Evolutionary conservation across 2,888 invertebrate genomes (phyloP).

Genomic region (Mimas tiliae): DNA sequence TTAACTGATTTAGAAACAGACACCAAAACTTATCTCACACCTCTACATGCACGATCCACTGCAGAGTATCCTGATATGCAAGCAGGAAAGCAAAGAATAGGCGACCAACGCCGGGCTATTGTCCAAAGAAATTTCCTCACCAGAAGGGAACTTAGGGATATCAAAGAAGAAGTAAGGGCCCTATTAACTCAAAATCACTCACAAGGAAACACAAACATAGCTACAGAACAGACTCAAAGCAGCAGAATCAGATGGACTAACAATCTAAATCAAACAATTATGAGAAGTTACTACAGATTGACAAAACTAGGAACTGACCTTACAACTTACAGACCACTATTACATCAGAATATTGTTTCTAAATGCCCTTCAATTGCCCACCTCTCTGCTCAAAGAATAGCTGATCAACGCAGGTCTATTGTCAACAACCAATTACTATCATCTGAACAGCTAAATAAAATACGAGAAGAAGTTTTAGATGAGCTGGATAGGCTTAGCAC

Average conservation of each 20-base stretch:
- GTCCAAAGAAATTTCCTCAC: neutral
- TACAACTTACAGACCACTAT: neutral
- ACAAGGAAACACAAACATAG: neutral
- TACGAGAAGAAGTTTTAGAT: neutral
- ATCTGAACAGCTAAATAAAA: neutral
- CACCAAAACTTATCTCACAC: too few relatives aligned
- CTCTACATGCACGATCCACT: too few relatives aligned
- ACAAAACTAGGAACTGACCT: conserved; percentile 14
- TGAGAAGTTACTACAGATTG: neutral
- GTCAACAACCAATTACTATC: conserved; percentile 1
- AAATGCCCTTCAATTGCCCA: conserved; percentile 10
- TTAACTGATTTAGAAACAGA: too few relatives aligned
- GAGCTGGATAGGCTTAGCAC: neutral
- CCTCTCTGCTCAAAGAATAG: too few relatives aligned
- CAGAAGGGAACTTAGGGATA: neutral
- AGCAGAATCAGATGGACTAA: neutral
- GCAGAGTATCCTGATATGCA: too few relatives aligned
- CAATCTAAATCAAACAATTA: conserved; percentile 7
- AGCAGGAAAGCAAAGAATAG: too few relatives aligned
- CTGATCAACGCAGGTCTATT: too few relatives aligned
- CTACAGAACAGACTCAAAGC: neutral
- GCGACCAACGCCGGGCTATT: too few relatives aligned
- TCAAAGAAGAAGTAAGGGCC: conserved; percentile 2
- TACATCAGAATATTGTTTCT: conserved; percentile 11
- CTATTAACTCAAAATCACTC: too few relatives aligned